Conservation (phyloP, 2,113 vertebrate genomes). For the Pollachius pollachius region DNA sequence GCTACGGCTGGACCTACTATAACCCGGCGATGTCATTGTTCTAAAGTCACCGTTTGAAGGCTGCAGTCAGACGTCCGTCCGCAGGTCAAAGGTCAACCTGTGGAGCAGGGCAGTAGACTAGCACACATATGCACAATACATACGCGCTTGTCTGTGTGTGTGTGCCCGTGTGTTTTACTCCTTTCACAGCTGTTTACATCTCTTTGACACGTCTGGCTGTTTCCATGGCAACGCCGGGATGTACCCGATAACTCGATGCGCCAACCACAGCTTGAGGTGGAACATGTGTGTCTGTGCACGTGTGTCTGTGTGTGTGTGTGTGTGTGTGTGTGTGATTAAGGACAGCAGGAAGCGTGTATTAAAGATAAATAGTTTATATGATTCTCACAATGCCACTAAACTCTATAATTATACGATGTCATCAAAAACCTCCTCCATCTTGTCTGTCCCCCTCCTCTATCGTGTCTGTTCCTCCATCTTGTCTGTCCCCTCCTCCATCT, state of each 20-base stretch:
- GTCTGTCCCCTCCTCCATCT: too few relatives aligned
- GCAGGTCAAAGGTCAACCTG: too few relatives aligned
- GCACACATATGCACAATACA: too few relatives aligned
- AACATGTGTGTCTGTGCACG: not conserved
- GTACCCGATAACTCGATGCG: too few relatives aligned
- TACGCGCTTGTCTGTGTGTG: too few relatives aligned
- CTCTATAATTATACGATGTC: conserved; percentile 47
- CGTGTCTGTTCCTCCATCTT: too few relatives aligned
- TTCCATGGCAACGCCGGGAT: not conserved
- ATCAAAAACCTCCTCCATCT: conserved; percentile 53
- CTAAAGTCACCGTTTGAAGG: too few relatives aligned
- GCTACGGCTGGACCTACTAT: too few relatives aligned
- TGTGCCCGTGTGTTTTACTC: not conserved
- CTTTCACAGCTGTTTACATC: not conserved
- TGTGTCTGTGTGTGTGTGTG: conserved; percentile 4
- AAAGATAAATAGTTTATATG: conserved; percentile 75
- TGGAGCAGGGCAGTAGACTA: too few relatives aligned
- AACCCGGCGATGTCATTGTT: too few relatives aligned
- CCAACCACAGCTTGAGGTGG: too few relatives aligned
- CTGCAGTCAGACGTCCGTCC: too few relatives aligned
- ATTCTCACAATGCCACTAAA: conserved; percentile 63
- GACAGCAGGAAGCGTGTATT: conserved; percentile 6
- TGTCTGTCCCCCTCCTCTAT: conserved; percentile 22
- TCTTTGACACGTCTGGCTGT: conserved; percentile 11
- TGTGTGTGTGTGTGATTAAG: conserved; percentile 1